A percentile compares a stretch with the other conserved stretches of the same genome.
Conservation (phyloP, 2,888 invertebrate species). For the Dorcus hopei region DNA sequence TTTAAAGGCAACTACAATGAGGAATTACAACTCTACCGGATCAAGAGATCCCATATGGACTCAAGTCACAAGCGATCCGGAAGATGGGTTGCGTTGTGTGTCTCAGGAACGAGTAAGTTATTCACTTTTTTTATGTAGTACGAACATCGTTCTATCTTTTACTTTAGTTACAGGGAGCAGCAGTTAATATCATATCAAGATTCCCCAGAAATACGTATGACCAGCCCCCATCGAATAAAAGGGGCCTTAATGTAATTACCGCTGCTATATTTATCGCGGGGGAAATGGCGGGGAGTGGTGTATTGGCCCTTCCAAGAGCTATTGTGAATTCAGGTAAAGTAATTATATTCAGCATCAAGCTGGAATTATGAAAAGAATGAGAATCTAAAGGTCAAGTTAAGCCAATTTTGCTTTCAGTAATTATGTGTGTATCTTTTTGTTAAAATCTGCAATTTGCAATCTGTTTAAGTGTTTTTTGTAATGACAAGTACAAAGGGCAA, state of each 20-base stretch:
- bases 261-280: slow-evolving; percentile 65
- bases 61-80: slow-evolving; percentile 35
- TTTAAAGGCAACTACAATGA: slow-evolving; percentile 17
- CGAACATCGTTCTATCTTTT: neutral
- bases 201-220: neutral
- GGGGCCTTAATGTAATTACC: slow-evolving; percentile 49
- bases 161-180: neutral
- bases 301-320: slow-evolving; percentile 65
- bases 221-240: neutral
- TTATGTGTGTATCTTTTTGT: too few species aligned
- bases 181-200: neutral
- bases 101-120: neutral
- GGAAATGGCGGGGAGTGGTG: slow-evolving; percentile 71
- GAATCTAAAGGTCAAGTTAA: too few species aligned
- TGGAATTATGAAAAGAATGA: too few species aligned
- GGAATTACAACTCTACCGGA: slow-evolving; percentile 27
- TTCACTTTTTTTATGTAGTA: too few species aligned
- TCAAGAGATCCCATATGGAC: slow-evolving; percentile 41
- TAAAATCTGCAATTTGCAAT: too few species aligned
- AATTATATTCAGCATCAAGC: too few species aligned
- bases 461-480: too few species aligned
- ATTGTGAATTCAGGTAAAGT: slow-evolving; percentile 60
- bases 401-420: too few species aligned
- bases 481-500: too few species aligned
- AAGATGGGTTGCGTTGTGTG: slow-evolving; percentile 20